A percentile compares a stretch with the other conserved stretches of the same genome.
phyloP scores from a whole-genome alignment of 2,113 vertebrate species.

The Oryzias curvinotus region DNA sequence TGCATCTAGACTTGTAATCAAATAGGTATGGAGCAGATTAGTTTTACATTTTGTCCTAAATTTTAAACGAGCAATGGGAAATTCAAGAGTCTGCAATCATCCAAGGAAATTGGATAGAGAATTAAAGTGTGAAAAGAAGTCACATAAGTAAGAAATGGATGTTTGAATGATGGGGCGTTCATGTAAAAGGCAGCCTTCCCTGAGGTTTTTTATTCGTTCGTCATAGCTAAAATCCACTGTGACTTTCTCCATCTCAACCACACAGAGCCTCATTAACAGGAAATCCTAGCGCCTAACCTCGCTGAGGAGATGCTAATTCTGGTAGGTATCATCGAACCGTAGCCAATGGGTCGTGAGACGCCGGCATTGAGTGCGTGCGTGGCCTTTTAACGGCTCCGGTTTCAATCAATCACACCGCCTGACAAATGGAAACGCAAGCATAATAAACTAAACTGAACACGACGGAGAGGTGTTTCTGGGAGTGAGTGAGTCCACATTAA shows the following conservation, averaged over 20 bases:
- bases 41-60: constrained; percentile 10
- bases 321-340: constrained; percentile 64
- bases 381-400: constrained; percentile 69
- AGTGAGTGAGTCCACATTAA: constrained; percentile 8
- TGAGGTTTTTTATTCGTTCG: not conserved
- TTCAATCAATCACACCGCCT: constrained; percentile 63
- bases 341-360: constrained; percentile 46
- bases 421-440: constrained; percentile 62
- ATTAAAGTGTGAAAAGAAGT: constrained; percentile 14
- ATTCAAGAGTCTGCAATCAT: constrained; percentile 36
- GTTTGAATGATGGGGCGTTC: constrained; percentile 38
- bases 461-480: constrained; percentile 52
- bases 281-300: constrained; percentile 63
- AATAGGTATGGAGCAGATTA: constrained; percentile 12
- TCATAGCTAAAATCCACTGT: constrained; percentile 48
- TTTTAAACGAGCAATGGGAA: constrained; percentile 28
- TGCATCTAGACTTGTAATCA: constrained; percentile 13
- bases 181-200: constrained; percentile 19
- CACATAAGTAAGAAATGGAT: constrained; percentile 12
- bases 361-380: constrained; percentile 35
- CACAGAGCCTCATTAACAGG: constrained; percentile 70
- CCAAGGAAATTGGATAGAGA: constrained; percentile 35
- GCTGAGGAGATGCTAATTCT: constrained; percentile 70
- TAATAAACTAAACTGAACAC: constrained; percentile 62
- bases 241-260: constrained; percentile 53